Percentiles rank a stretch among this genome's conserved stretches.
Evolutionary conservation across 1,140 invertebrate species (phyloP).

Genomic region (Sycobia sp.): DNA sequence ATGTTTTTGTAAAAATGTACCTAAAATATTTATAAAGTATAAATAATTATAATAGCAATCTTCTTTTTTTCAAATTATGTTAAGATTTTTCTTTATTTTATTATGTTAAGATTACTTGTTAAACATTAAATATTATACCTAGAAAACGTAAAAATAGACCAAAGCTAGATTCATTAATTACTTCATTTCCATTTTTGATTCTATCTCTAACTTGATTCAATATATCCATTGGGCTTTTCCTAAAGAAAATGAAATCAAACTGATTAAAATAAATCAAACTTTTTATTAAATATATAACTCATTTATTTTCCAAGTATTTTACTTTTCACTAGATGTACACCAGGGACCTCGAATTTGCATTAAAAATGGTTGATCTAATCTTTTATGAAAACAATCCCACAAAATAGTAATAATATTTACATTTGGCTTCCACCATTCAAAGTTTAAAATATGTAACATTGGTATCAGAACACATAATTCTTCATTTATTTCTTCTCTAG

Average conservation of each 20-base stretch:
- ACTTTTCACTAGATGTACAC: slow-evolving; percentile 56
- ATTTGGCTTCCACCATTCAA: slow-evolving; percentile 56
- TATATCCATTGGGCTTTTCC: slow-evolving; percentile 54
- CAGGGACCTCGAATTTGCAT: slow-evolving; percentile 53
- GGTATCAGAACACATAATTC: slow-evolving; percentile 55
- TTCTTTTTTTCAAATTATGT: no score
- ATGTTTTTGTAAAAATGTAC: slow-evolving; percentile 52
- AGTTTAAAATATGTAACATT: slow-evolving; percentile 50
- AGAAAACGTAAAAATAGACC: slow-evolving; percentile 57
- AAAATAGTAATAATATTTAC: slow-evolving; percentile 53
- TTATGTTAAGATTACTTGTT: not conserved
- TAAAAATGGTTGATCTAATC: slow-evolving; percentile 58
- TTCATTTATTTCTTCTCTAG: slow-evolving; percentile 53
- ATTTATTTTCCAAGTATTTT: slow-evolving; percentile 1
- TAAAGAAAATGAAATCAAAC: slow-evolving; percentile 35
- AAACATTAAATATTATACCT: slow-evolving; percentile 46
- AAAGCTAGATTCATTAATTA: slow-evolving; percentile 55
- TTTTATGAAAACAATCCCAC: slow-evolving; percentile 61
- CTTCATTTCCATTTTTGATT: slow-evolving; percentile 44
- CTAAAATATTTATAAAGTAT: slow-evolving; percentile 36
- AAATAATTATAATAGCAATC: slow-evolving; percentile 8
- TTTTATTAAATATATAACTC: not conserved
- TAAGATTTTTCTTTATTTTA: not conserved
- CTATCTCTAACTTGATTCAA: slow-evolving; percentile 55
- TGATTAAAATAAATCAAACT: no score